Base-by-base conservation (phyloP, 2,797 vertebrate genomes). In the Atherinosoma microstoma region DNA sequence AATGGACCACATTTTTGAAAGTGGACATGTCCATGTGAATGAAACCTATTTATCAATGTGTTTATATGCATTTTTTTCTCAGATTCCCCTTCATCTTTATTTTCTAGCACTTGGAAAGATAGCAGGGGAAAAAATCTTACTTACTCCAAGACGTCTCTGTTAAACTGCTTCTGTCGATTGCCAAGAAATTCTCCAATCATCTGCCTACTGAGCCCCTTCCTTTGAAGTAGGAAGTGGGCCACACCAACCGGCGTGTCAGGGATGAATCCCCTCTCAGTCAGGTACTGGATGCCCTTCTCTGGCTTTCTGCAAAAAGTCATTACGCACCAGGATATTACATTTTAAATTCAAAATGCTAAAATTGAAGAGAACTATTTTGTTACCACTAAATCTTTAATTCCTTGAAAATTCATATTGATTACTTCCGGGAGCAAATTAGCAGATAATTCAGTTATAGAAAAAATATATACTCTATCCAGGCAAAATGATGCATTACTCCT, bases 151-250 rank as follows among this genome's bases (percentile, higher is more conserved):
- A 99, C 97, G 4, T 99, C 98, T 36, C 97, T 95, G 94, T 98
- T 99, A 94, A 99, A 99, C 88, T 99, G 98, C 61, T 99, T 99
- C 88, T 99, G 98, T 45, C 97, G 94, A 82, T 99, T 98, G 15
- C 98, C 98, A 16, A 99, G 93, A 88, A 98, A 99, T 70, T 99
- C 98, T 47, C 98, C 98, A 2, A 98, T 98, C 98, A 99, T 99
- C 92, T 99, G 98, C 79, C 97, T 90, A 92, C 98, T 99, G 82
- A 99, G 94, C 29, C 98, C 97, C 79, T 99, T 99, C 89, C 98
- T 96, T 84, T 99, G 98, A 73, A 99, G 95, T 79, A 99, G 94
- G 86, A 99, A 99, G 89, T 99, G 98, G 69, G 98, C 98, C 53
- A 99, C 97, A 0, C 98, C 98, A 1, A 98, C 98, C 0, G 98